Base-by-base conservation (phyloP, 2,797 vertebrate species). In the Coracias cyanogaster region DNA sequence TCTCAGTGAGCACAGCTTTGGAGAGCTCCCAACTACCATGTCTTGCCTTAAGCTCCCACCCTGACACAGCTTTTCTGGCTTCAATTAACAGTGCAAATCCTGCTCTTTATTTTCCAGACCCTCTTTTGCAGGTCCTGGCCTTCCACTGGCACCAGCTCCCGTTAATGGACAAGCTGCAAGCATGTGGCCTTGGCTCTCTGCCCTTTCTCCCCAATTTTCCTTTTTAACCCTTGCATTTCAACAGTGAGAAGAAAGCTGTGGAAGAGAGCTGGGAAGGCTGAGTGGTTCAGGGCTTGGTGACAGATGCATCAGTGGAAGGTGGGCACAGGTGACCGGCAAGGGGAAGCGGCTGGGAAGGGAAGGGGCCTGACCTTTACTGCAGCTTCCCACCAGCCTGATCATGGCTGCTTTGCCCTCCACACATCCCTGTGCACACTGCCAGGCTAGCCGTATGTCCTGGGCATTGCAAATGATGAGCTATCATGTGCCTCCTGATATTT, bases 311-410 rank as follows among this genome's bases (percentile, higher is more conserved):
- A 33, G 49, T 54, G 28, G 60, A 58, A 74, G 49, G 25, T 15
- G 37, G 26, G 21, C 1, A 2, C 15, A 45, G 65, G 22, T 1
- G 4, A 35, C 1, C 2, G 2, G 41, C 16, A 6, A 0, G 5
- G 39, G 35, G 45, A 77, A 62, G 45, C 4, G 8, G 18, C 17
- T 5, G 45, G 49, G 43, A 39, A 45, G 31, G 43, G 33, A 48
- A 33, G 19, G 62, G 37, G 15, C 33, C 55, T 19, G 41, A 43
- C 35, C 64, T 11, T n/a, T 24, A 9, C 24, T 58, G 61, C 18
- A 60, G 24, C 37, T 58, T 62, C 39, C 41, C 37, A 54, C 16
- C 26, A 18, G 35, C 35, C 21, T 2, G 1, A 66, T 35, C 1
- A 2, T 22, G n/a, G 24, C 61, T 64, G 76, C 35, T 79, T 54